These are phyloP conservation scores for Tetramorium parvispinum DNA, from an alignment of 1,140 invertebrate genomes.

Conservation along the genomic window DNA sequence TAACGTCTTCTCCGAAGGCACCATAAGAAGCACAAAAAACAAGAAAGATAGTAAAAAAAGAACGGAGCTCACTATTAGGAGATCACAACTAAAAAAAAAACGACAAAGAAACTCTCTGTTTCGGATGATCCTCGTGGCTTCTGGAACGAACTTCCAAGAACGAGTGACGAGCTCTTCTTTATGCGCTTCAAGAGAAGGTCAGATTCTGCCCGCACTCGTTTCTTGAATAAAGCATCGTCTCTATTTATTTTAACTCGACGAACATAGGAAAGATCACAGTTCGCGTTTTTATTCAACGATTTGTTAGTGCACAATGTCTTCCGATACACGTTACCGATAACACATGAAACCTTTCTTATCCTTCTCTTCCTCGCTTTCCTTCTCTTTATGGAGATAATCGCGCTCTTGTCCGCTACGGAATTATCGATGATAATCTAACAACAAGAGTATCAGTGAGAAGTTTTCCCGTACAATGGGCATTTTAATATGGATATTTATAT, in stretches of 20 bases:
- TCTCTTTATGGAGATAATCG: background rate
- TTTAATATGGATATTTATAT: conserved; percentile 14
- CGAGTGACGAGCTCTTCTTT: background rate
- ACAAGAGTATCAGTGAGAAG: background rate
- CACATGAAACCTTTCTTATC: background rate
- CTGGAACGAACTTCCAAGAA: background rate
- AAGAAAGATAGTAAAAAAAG: background rate
- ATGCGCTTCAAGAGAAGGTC: background rate
- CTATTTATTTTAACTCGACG: background rate
- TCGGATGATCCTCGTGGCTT: background rate
- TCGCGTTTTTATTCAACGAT: background rate
- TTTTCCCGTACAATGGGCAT: background rate
- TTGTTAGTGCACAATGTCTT: background rate
- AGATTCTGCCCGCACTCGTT: background rate
- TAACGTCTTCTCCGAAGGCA: no score
- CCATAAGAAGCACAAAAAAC: background rate
- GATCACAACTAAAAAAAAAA: background rate
- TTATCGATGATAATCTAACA: background rate
- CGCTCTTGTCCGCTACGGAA: background rate
- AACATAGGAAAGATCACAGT: background rate
- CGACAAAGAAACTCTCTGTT: background rate
- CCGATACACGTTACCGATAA: background rate
- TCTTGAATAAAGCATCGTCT: conserved; percentile 18
- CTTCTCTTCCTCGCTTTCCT: background rate
- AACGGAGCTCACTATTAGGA: background rate